Conservation (phyloP, 1,140 invertebrate genomes). For the Musca vetustissima region DNA sequence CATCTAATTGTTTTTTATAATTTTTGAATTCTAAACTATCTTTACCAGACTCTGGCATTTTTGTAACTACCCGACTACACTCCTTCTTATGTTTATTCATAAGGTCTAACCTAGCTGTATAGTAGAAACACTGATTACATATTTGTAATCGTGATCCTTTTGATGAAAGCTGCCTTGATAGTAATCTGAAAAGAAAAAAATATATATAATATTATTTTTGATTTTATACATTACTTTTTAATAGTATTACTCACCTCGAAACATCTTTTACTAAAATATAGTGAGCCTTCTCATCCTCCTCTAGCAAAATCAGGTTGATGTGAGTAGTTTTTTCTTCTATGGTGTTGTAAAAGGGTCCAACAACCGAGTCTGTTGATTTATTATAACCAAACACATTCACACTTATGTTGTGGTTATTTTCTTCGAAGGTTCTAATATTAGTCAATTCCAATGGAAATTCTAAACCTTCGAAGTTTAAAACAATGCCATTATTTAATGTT, state of each 20-base stretch:
- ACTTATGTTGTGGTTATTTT: background rate
- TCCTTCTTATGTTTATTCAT: background rate
- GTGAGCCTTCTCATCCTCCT: constrained; percentile 27
- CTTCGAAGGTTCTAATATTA: background rate
- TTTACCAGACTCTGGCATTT: constrained; percentile 33
- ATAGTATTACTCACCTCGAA: constrained; percentile 36
- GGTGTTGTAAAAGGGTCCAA: constrained; percentile 2
- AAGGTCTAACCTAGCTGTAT: background rate
- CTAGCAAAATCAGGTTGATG: constrained; percentile 25
- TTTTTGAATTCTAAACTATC: constrained; percentile 39
- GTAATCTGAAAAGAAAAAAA: constrained; percentile 15
- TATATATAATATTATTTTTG: background rate
- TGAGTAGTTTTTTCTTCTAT: background rate
- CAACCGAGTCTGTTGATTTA: background rate
- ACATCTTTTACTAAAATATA: constrained; percentile 31
- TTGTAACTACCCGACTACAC: constrained; percentile 26
- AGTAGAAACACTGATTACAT: constrained; percentile 4
- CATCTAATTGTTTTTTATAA: constrained; percentile 35
- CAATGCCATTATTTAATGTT: background rate
- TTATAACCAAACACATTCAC: background rate
- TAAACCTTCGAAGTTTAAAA: background rate
- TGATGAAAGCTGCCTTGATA: background rate
- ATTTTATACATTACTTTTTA: constrained; percentile 2
- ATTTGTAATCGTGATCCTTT: background rate
- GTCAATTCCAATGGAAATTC: background rate